A percentile compares a stretch with the other conserved stretches of the same genome.
phyloP scores from a whole-genome alignment of 2,113 vertebrate species.

The Cygnus atratus region DNA sequence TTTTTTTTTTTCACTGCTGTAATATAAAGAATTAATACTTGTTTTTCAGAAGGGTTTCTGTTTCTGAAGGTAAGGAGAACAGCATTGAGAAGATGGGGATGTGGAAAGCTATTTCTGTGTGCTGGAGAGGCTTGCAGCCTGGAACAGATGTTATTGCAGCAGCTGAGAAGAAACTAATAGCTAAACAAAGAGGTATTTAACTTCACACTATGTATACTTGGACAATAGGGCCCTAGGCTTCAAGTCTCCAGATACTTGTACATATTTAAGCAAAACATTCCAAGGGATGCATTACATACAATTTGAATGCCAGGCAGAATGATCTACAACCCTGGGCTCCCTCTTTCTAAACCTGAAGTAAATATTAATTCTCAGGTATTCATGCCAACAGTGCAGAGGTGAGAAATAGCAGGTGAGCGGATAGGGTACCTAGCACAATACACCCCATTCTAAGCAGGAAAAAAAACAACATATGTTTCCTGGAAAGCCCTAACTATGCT shows the following conservation, averaged over 20 bases:
- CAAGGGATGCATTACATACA: constrained; percentile 25
- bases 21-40: neutral
- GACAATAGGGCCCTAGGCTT: constrained; percentile 33
- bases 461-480: neutral
- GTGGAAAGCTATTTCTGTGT: neutral
- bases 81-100: neutral
- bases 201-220: neutral
- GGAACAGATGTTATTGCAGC: constrained; percentile 46
- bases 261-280: constrained; percentile 39
- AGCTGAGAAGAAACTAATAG: constrained; percentile 48
- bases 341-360: neutral
- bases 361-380: neutral
- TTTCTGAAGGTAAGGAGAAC: neutral
- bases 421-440: neutral
- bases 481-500: neutral
- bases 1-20: neutral
- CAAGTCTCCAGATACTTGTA: neutral
- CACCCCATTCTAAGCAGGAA: neutral
- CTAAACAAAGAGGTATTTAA: constrained; percentile 54
- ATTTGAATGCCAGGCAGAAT: neutral
- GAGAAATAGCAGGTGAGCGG: constrained; percentile 2
- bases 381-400: neutral
- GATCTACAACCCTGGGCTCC: neutral
- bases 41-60: neutral
- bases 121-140: neutral